Base-by-base conservation (phyloP, 2,113 vertebrate species). In the Leptobrachium leishanense region DNA sequence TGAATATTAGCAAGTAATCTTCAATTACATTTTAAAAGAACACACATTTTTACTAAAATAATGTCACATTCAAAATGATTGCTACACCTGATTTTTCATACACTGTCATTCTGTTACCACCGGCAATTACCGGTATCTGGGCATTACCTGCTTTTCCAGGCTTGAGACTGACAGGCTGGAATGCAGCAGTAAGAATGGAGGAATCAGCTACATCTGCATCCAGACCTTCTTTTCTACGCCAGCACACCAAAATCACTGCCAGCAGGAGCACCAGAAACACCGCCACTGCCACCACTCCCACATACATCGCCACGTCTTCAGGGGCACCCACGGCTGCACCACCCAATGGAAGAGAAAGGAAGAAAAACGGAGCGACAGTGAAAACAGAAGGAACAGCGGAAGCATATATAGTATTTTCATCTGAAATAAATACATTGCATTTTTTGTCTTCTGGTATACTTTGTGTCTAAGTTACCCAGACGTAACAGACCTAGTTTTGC, bases 161-260 rank as follows among this genome's bases (percentile, higher is more conserved):
- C 90, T 99, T 99, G 92, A 97, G 96, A 91, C 97, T 96, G 92
- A 98, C 97, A 0, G 98, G 98, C 93, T 98, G 98, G 87, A 99
- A 99, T 89, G 96, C 98, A 1, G 98, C 96, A 3, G 97, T 98
- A 89, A 99, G 95, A 85, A 99, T 98, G 87, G 98, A 99, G 2
- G 98, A 98, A 90, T 99, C 97, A 0, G 98, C 96, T 84, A 98
- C 97, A 0, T 98, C 97, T 0, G 97, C 94, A 0, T 98, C 98
- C 84, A 99, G 89, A 63, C 96, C 96, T 69, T 95, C 96, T 82
- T 99, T 98, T 88, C 95, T 97, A 8, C 96, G 95, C 77, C 95
- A 96, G 81, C 97, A 98, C 43, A 98, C 92, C 76, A 99, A 91
- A 74, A 97, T 88, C 78, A 97, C 93, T 1, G 97, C 94, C 83